Evolutionary conservation across 2,113 vertebrate species (phyloP), one percentile per base, ranked within the genome.

Genomic region (Pteruthius melanotis): DNA sequence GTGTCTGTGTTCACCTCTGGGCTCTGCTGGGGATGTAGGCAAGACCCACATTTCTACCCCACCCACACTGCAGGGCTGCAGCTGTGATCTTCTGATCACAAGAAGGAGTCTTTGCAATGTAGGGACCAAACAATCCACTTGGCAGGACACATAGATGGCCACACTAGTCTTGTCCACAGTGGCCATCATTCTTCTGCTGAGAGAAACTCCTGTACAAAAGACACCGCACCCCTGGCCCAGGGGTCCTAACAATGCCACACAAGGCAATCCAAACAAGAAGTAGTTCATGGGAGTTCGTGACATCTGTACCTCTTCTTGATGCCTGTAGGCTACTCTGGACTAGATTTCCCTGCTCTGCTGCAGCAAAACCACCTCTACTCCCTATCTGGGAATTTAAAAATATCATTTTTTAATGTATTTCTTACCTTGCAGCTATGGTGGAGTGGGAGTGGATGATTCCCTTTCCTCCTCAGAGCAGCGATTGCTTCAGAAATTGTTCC

Each of bases 191-290:
- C 4, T 63, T 10, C 40, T 27, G 7, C 68, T 89, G 21, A 69
- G 20, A 31, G 28, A 53, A 44, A 37, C 10, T 68, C 21, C 33
- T 52, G 7, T 40, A 10, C 11, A 86, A 87, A 37, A 53, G 22
- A 45, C 20, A 17, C 6, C 52, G 22, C 1, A 7, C 1, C 6
- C 2, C 12, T 42, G 10, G 20, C 22, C 11, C 33, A 68, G 21
- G 5, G 4, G 5, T 72, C 40, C 26, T 40, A 71, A 47, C 4
- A 69, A 37, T n/a, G 22, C 5, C 50, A 59, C 28, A 53, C 2
- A 78, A 0, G 1, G 39, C 57, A 74, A 57, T 30, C 20, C 8
- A 69, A 42, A 15, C 64, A 71, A 64, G 7, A 10, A 6, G 10
- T 35, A 12, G 15, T 76, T 72, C 8, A 2, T 69, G 11, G 7